A percentile compares a stretch with the other conserved stretches of the same genome.
phyloP scores from a whole-genome alignment of 2,113 vertebrate species.

The Antigone vipio region DNA sequence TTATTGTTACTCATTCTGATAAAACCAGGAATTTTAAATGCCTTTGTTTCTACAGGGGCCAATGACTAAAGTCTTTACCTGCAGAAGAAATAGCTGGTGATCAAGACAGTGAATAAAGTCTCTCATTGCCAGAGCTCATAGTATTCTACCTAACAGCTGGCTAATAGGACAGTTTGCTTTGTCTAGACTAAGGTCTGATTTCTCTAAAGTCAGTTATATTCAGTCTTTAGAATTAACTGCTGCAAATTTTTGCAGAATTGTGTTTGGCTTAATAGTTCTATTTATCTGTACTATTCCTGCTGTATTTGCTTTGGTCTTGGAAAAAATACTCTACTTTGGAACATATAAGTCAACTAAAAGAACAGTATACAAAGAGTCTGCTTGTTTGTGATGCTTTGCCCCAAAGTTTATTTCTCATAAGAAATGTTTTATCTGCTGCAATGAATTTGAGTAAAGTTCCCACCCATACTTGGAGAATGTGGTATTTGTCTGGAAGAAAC shows the following conservation, averaged over 20 bases:
- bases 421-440: background rate
- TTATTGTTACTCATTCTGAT: background rate
- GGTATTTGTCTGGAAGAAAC: background rate
- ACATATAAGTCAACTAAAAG: conserved; percentile 52
- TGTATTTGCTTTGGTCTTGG: conserved; percentile 61
- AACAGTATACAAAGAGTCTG: conserved; percentile 26
- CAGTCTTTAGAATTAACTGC: background rate
- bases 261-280: conserved; percentile 35
- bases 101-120: background rate
- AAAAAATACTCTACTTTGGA: conserved; percentile 48
- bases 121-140: background rate
- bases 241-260: background rate
- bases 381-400: conserved; percentile 58
- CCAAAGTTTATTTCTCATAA: background rate
- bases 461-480: background rate
- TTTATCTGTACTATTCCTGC: conserved; percentile 48
- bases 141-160: background rate
- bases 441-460: background rate
- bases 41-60: background rate
- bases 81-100: background rate
- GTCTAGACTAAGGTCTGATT: conserved; percentile 2
- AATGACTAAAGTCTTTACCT: background rate
- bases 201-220: background rate
- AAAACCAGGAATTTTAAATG: background rate
- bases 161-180: conserved; percentile 9